Evolutionary conservation across 2,888 invertebrate genomes (phyloP), one percentile per base, ranked within the genome.

Genomic region (Drosophila ezoana): DNA sequence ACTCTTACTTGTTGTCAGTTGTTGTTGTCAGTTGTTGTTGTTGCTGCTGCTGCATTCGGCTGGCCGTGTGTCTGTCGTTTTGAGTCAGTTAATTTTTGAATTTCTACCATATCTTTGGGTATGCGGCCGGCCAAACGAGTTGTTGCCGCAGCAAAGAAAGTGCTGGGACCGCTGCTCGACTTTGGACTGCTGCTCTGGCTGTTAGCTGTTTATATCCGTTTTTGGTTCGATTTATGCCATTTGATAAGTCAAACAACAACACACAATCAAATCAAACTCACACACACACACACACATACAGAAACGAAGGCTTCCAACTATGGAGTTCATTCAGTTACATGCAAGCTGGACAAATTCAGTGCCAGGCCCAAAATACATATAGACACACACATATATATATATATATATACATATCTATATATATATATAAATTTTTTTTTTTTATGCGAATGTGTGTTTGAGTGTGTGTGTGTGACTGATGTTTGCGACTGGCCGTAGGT

Each of bases 221-320:
- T 86, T 86, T 80, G 78, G 72, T 62, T 72, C 81, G 86, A 88
- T 86, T 86, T 84, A 86, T 86, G 86, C 72, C 76, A 78, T 75
- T 80, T 75, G 88, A 84, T 86, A 79, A 81, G 68, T 62, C 48
- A 73, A 76, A 67, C 69, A 65, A 56, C 51, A 62, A 52, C 49
- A 63, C 69, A 67, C 51, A 68, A 52, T 43, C 67, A 57, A 66
- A 38, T 51, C 52, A 49, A 63, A 53, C 38, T 23, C 44, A 43
- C 53, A 60, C 20, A 33, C 49, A 28, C 18, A 10, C 57, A 47
- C 41, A 58, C 43, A 40, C 52, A 49, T 40, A 49, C n/a, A n/a
- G n/a, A n/a, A n/a, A n/a, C 35, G 44, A 56, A 52, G 43, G 28
- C 47, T 40, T 43, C 43, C 58, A 72, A 48, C 52, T 68, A 65